Percentiles rank a stretch among this genome's conserved stretches.
phyloP scores from a whole-genome alignment of 2,888 invertebrate genomes.

The Cepaea hortensis region DNA sequence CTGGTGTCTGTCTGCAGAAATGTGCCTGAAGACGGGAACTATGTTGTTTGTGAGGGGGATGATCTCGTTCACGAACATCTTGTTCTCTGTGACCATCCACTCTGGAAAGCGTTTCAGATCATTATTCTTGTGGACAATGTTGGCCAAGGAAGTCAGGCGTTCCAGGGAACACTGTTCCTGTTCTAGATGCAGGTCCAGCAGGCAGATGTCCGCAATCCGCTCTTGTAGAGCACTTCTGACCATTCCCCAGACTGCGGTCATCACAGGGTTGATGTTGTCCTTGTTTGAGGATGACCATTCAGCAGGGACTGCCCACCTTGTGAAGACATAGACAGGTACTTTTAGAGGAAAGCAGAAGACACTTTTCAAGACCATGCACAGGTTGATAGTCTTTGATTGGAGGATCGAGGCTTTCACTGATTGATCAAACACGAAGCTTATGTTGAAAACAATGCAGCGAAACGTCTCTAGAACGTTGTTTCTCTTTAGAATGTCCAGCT shows the following conservation, averaged over 20 bases:
- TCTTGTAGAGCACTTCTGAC: slow-evolving; percentile 47
- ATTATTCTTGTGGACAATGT: slow-evolving; percentile 15
- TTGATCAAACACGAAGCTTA: slow-evolving; percentile 25
- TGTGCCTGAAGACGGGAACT: neutral
- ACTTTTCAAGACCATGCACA: slow-evolving; percentile 34
- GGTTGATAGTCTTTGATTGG: slow-evolving; percentile 22
- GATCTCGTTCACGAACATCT: too few relatives aligned
- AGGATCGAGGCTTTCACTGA: slow-evolving; percentile 4
- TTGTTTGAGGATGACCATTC: neutral
- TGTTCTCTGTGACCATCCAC: too few relatives aligned
- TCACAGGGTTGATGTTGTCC: slow-evolving; percentile 33
- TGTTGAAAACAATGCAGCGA: slow-evolving; percentile 22
- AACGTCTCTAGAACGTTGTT: neutral
- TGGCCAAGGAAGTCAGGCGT: slow-evolving; percentile 24
- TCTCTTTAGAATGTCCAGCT: neutral
- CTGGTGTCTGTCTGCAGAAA: too few relatives aligned
- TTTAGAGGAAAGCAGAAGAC: slow-evolving; percentile 23
- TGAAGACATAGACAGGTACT: slow-evolving; percentile 41
- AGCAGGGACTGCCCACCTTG: slow-evolving; percentile 41
- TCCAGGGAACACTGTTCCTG: slow-evolving; percentile 16
- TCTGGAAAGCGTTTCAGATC: slow-evolving; percentile 37
- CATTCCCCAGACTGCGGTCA: slow-evolving; percentile 53
- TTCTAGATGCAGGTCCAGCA: slow-evolving; percentile 48
- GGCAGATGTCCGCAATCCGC: slow-evolving; percentile 30
- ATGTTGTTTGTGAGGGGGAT: too few relatives aligned